Base-by-base conservation (phyloP, 1,140 invertebrate genomes). In the Steinernema feltiae region DNA sequence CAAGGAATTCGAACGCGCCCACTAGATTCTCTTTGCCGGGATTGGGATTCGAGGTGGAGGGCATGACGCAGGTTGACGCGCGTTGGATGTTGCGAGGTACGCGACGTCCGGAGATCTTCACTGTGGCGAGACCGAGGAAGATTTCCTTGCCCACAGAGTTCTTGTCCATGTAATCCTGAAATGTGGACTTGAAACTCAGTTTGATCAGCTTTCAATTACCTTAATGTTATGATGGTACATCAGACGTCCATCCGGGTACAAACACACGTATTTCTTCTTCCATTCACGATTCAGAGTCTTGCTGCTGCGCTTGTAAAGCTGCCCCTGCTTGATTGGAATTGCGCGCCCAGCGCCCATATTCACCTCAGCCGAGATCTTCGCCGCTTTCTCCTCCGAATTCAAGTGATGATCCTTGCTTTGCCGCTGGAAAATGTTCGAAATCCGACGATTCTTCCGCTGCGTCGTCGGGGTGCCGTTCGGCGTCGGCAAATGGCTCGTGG, bases 211-310 rank as follows among this genome's bases (percentile, higher is more conserved):
- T 73, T 15, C n/a, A 71, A 2, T 91, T 88, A 93, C 92, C 89
- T 95, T 93, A 81, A 98, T 89, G 88, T 93, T 97, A 0, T 94
- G 92, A 89, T 98, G 94, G 89, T 98, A 98, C 27, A 94, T 95
- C 32, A 99, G 89, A 81, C 92, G 88, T 7, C 94, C 95, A 88
- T 98, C 94, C 88, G 95, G 93, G 83, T 93, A 92, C 1, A 99
- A 87, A 0, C 95, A 95, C 0, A 98, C 96, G 88, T 98, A 99
- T 88, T 99, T 99, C 89, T 99, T 98, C 88, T 99, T 99, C 94
- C 96, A 89, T 84, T 98, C 96, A 87, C 97, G 97, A 86, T 94
- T 95, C 69, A 98, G 87, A 0, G 94, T 92, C 87, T 98, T 97
- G 71, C 92, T 94, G 81, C 93, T 94, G 80, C 93, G 91, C 88